A percentile compares a stretch with the other conserved stretches of the same genome.
Evolutionary conservation across 23 tunicate genomes (phyloP).

Genomic region (Pegea sp.): DNA sequence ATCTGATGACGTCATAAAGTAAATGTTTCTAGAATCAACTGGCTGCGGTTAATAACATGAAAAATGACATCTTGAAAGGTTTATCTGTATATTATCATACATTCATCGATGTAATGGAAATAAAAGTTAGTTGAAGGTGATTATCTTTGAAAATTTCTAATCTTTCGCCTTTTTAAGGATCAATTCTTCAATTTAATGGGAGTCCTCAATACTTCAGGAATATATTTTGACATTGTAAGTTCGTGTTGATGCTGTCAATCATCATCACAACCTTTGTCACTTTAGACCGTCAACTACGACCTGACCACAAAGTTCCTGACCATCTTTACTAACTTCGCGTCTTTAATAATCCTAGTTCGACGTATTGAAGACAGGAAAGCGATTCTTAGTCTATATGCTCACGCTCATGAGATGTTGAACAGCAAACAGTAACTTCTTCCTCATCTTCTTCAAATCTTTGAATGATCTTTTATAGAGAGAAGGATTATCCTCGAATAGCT

Average conservation of each 20-base stretch:
- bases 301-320: slow-evolving; percentile 63
- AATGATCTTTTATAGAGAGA: slow-evolving; percentile 72
- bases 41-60: slow-evolving; percentile 79
- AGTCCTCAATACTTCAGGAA: slow-evolving; percentile 43
- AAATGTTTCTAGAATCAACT: slow-evolving; percentile 53
- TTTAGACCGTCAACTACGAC: slow-evolving; percentile 77
- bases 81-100: slow-evolving; percentile 81
- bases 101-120: slow-evolving; percentile 92
- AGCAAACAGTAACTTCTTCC: slow-evolving; percentile 61
- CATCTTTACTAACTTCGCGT: slow-evolving; percentile 51
- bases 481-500: slow-evolving; percentile 60
- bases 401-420: slow-evolving; percentile 80
- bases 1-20: too few species aligned
- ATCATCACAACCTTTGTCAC: neutral
- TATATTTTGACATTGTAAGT: slow-evolving; percentile 82
- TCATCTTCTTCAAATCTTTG: too few species aligned
- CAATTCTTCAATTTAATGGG: slow-evolving; percentile 58
- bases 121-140: slow-evolving; percentile 20
- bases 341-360: slow-evolving; percentile 56
- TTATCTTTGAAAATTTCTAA: neutral
- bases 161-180: slow-evolving; percentile 45
- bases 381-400: slow-evolving; percentile 75
- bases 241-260: neutral
- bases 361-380: slow-evolving; percentile 96
- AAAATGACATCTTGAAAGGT: slow-evolving; percentile 84